A percentile compares a stretch with the other conserved stretches of the same genome.
Conservation (phyloP, 1,140 invertebrate genomes). For the Caenorhabditis elegans region DNA sequence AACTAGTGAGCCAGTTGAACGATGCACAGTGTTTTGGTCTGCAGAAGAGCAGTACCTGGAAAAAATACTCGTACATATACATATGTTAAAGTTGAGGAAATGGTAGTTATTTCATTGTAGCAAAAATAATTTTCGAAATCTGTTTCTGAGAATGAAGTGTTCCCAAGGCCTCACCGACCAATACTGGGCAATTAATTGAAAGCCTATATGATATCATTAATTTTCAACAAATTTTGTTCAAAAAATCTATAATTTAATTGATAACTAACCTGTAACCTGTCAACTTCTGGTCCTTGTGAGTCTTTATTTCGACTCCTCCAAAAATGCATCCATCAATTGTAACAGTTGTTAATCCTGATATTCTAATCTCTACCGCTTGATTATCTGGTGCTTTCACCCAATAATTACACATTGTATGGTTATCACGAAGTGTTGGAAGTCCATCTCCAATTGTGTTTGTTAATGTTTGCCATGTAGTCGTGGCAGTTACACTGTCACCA, state of each 20-base stretch:
- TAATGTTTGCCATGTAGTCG: background rate
- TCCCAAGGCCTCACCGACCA: too few relatives aligned
- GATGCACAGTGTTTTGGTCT: background rate
- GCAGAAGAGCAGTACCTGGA: background rate
- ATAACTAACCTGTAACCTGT: slow-evolving; percentile 15
- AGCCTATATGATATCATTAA: too few relatives aligned
- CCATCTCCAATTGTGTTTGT: slow-evolving; percentile 20
- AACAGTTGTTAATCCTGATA: background rate
- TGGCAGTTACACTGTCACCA: background rate
- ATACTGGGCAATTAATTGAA: too few relatives aligned
- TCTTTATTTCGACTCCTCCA: slow-evolving; percentile 35
- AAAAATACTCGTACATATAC: too few relatives aligned
- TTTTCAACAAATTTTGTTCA: too few relatives aligned
- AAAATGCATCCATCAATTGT: slow-evolving; percentile 28
- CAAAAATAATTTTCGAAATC: too few relatives aligned
- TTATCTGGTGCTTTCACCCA: slow-evolving; percentile 19
- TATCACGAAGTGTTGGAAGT: background rate
- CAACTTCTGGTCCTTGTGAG: slow-evolving; percentile 24
- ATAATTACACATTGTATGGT: slow-evolving; percentile 26
- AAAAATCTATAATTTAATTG: too few relatives aligned
- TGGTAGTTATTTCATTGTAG: too few relatives aligned
- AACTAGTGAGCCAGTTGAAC: background rate
- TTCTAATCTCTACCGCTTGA: background rate
- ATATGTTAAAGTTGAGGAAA: too few relatives aligned
- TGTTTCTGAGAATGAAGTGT: too few relatives aligned